Conservation (phyloP, 2,797 vertebrate species). For the Ceryle rudis region DNA sequence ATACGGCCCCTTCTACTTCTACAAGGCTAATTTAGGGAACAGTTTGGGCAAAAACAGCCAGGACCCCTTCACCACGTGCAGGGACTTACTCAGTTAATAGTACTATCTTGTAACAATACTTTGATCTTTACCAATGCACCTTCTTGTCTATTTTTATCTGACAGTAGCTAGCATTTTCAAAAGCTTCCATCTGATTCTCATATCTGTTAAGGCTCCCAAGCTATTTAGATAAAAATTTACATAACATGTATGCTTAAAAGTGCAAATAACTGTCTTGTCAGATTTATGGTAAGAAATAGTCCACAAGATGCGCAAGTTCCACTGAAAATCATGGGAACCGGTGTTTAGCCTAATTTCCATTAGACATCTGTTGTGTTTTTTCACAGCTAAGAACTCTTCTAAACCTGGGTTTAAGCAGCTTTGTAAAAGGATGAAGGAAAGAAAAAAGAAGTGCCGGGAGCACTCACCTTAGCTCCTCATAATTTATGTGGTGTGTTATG, state of each 20-base stretch:
- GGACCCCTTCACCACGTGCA: fast-evolving
- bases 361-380: not conserved
- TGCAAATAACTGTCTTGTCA: not conserved
- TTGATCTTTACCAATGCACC: not conserved
- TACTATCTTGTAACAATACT: not conserved
- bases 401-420: not conserved
- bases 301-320: not conserved
- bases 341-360: not conserved
- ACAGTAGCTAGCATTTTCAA: not conserved
- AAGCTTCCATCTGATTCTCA: not conserved
- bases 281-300: not conserved
- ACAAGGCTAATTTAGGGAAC: not conserved
- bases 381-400: not conserved
- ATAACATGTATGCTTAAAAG: not conserved
- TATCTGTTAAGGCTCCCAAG: not conserved
- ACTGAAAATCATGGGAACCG: not conserved
- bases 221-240: not conserved
- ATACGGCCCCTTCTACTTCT: not conserved
- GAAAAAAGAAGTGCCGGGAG: not conserved
- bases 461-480: not conserved
- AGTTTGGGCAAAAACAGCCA: not conserved
- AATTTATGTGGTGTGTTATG: fast-evolving
- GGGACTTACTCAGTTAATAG: not conserved
- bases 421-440: not conserved
- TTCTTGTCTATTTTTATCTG: not conserved